These are phyloP conservation scores for Cerceris ruficornis DNA, from an alignment of 2,888 invertebrate genomes.

Conservation along the genomic window DNA sequence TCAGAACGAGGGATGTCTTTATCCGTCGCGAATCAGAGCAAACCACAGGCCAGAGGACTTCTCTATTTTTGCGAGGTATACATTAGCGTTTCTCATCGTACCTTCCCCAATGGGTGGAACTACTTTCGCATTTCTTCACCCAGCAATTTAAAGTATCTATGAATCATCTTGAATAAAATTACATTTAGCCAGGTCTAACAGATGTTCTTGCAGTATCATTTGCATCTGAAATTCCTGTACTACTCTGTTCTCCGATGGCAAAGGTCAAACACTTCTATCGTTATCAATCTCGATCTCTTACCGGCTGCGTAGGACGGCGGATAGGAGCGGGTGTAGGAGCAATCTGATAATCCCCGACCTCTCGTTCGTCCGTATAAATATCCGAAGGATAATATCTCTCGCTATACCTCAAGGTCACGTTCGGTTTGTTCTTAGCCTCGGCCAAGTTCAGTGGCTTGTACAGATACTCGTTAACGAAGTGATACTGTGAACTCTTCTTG, in stretches of 20 bases:
- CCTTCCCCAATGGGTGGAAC: too few species aligned
- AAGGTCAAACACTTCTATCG: not conserved
- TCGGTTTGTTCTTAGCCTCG: constrained; percentile 91
- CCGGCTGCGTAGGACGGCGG: constrained; percentile 71
- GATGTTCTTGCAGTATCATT: too few species aligned
- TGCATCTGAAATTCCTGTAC: not conserved
- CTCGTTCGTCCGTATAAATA: constrained; percentile 84
- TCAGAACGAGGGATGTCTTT: too few species aligned
- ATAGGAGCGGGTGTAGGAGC: constrained; percentile 71
- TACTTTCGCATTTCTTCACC: too few species aligned
- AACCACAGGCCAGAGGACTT: too few species aligned
- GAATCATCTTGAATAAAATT: too few species aligned
- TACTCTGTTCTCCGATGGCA: not conserved
- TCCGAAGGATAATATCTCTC: constrained; percentile 92
- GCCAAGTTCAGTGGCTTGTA: constrained; percentile 94
- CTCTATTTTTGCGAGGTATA: too few species aligned
- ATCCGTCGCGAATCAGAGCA: too few species aligned
- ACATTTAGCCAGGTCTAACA: too few species aligned
- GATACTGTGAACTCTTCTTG: constrained; percentile 93
- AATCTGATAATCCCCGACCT: constrained; percentile 75
- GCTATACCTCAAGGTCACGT: constrained; percentile 89
- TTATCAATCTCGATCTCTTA: constrained; percentile 26
- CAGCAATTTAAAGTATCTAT: too few species aligned
- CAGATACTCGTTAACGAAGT: constrained; percentile 95
- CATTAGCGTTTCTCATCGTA: too few species aligned